Percentiles rank a stretch among this genome's conserved stretches.
These are phyloP conservation scores for Podarcis siculus DNA, from an alignment of 2,797 vertebrate genomes.

Conservation along the genomic window DNA sequence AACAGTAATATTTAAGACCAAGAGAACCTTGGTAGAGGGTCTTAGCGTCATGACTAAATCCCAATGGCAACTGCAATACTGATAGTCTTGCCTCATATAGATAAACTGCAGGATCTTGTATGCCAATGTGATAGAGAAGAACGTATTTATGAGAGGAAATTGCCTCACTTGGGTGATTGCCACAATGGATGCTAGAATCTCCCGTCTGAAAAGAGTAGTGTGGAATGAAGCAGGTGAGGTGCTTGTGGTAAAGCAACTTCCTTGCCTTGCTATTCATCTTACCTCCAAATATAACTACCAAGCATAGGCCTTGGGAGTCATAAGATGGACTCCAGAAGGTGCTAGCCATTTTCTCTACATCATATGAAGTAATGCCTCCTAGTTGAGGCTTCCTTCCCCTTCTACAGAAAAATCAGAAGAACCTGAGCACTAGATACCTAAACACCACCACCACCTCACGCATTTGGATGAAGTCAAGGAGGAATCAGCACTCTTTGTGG, in stretches of 20 bases:
- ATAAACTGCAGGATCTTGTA: background rate
- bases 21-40: background rate
- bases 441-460: too few relatives aligned
- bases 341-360: background rate
- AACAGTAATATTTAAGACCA: background rate
- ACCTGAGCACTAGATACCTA: background rate
- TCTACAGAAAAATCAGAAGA: background rate
- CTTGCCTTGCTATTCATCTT: background rate
- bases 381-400: background rate
- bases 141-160: background rate
- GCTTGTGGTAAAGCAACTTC: background rate
- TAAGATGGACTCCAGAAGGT: background rate
- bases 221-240: background rate
- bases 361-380: background rate
- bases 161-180: background rate
- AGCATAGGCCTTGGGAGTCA: background rate
- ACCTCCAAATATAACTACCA: background rate
- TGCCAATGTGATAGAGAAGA: background rate
- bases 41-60: background rate
- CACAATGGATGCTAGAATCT: background rate
- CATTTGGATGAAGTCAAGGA: background rate
- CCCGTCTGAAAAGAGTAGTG: background rate
- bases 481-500: background rate
- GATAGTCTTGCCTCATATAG: background rate
- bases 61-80: background rate